A percentile compares a stretch with the other conserved stretches of the same genome.
phyloP scores from a whole-genome alignment of 2,113 vertebrate genomes.

The Ptyas mucosa region DNA sequence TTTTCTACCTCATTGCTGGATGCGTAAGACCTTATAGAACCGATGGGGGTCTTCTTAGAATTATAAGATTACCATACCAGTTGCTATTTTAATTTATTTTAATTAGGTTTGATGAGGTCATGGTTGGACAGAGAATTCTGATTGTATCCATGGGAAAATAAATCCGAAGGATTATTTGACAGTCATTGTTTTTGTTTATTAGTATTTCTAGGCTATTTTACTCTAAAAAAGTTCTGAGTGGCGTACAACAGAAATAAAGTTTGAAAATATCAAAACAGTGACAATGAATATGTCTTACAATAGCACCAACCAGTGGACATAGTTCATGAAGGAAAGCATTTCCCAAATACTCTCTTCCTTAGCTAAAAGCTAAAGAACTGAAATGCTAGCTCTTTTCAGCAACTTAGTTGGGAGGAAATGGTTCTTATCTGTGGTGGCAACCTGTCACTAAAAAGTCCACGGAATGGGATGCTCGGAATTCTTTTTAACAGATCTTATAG shows the following conservation, averaged over 20 bases:
- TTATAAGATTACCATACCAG: not conserved
- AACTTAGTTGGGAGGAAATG: not conserved
- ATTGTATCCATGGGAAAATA: not conserved
- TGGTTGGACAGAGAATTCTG: not conserved
- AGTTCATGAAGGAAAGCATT: not conserved
- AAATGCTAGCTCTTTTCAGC: not conserved
- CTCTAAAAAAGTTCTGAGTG: not conserved
- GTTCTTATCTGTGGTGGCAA: not conserved
- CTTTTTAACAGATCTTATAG: not conserved
- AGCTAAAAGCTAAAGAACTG: not conserved
- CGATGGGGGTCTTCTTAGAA: not conserved
- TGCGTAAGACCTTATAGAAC: not conserved
- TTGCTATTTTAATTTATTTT: not conserved
- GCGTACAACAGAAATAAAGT: not conserved
- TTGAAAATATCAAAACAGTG: not conserved
- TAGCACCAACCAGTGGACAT: not conserved
- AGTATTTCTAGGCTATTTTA: not conserved
- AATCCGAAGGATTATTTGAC: not conserved
- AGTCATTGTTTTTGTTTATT: not conserved
- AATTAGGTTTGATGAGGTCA: not conserved
- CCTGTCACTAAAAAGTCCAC: not conserved
- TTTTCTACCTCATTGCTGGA: not conserved
- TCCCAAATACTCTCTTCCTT: not conserved
- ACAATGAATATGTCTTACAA: not conserved
- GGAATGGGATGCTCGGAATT: not conserved